Evolutionary conservation across 2,888 invertebrate species (phyloP).

Genomic region (Caenorhabditis auriculariae): DNA sequence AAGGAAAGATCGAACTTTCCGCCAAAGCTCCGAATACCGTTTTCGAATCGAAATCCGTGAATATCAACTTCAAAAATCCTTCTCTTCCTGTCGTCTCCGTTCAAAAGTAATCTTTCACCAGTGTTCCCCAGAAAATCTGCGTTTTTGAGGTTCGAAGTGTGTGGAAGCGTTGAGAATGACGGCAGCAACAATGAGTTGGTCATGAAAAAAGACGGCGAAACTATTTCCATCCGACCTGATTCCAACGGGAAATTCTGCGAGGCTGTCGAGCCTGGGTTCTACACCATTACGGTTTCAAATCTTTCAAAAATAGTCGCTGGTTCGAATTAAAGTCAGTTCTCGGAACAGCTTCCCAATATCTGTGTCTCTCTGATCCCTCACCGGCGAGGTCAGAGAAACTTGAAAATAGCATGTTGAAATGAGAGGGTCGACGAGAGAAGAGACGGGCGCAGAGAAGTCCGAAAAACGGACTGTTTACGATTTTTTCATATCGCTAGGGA

Average conservation of each 20-base stretch:
- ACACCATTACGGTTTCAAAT: slow-evolving; percentile 33
- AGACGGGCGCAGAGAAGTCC: too few relatives aligned
- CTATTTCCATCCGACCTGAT: slow-evolving; percentile 27
- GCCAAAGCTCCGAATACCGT: slow-evolving; percentile 24
- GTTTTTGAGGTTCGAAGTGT: slow-evolving; percentile 35
- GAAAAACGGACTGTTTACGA: too few relatives aligned
- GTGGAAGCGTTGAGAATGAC: slow-evolving; percentile 38
- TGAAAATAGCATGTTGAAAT: too few relatives aligned
- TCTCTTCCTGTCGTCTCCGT: slow-evolving; percentile 33
- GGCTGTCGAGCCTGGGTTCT: slow-evolving; percentile 35
- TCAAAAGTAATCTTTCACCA: slow-evolving; percentile 17
- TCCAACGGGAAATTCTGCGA: slow-evolving; percentile 43
- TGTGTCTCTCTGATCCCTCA: too few relatives aligned
- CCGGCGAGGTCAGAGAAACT: too few relatives aligned
- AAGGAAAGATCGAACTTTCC: slow-evolving; percentile 17
- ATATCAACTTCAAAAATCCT: slow-evolving; percentile 22
- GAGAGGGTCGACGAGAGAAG: too few relatives aligned
- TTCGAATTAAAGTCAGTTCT: too few relatives aligned
- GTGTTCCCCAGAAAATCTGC: not conserved
- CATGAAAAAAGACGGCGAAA: slow-evolving; percentile 19
- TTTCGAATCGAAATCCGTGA: slow-evolving; percentile 16
- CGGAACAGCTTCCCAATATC: too few relatives aligned
- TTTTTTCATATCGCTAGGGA: too few relatives aligned
- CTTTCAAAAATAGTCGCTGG: not conserved
- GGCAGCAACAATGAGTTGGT: slow-evolving; percentile 22